Conservation (phyloP, 2,797 vertebrate genomes). For the Arctocebus calabarensis region DNA sequence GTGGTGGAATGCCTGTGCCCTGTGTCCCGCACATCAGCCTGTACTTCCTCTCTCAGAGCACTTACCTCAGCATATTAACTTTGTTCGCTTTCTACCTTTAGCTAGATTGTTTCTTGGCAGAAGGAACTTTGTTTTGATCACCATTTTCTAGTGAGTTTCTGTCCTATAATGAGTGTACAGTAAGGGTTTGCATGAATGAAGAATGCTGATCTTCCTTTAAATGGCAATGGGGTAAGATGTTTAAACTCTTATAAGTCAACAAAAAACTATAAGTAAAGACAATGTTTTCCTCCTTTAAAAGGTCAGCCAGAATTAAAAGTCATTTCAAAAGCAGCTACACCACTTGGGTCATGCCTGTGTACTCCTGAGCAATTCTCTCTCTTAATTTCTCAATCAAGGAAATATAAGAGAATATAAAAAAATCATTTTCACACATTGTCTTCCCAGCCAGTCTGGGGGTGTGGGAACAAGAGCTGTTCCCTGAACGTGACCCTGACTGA, state of each 20-base stretch:
- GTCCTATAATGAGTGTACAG: background rate
- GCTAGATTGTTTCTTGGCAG: background rate
- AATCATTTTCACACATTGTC: background rate
- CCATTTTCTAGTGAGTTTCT: background rate
- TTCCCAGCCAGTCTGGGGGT: background rate
- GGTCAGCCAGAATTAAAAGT: conserved; percentile 18
- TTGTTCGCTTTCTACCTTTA: conserved; percentile 1
- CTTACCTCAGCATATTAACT: background rate
- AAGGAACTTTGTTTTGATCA: background rate
- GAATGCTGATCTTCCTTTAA: background rate
- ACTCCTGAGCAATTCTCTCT: conserved; percentile 6
- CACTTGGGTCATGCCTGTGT: background rate
- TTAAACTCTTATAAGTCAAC: background rate
- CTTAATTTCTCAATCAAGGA: conserved; percentile 1
- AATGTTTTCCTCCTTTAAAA: background rate
- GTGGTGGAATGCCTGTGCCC: background rate
- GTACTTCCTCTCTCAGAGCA: background rate
- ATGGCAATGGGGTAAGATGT: background rate
- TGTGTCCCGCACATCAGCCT: background rate
- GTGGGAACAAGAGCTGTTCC: no score
- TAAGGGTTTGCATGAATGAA: background rate
- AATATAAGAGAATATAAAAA: background rate
- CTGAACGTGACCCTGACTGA: background rate
- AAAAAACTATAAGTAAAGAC: conserved; percentile 38
- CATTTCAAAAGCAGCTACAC: conserved; percentile 3